phyloP scores from a whole-genome alignment of 2,888 invertebrate genomes.

The Macrosoma leucophasiata region DNA sequence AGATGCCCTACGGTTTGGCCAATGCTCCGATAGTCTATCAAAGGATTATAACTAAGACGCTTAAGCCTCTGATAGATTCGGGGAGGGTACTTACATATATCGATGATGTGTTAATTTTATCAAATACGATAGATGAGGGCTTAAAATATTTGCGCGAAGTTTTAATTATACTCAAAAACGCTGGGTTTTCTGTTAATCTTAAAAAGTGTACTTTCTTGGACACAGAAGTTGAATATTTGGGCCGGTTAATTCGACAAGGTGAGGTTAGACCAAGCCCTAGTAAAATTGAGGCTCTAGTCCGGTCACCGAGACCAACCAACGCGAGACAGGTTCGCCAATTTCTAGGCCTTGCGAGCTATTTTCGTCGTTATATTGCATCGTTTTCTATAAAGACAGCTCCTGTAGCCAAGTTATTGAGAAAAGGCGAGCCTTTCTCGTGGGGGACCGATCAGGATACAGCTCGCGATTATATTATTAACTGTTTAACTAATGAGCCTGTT shows the following conservation, averaged over 20 bases:
- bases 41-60: conserved; percentile 22
- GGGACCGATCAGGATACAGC: conserved; percentile 23
- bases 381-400: conserved; percentile 17
- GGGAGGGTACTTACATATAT: conserved; percentile 27
- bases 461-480: conserved; percentile 15
- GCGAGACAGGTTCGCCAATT: conserved; percentile 27
- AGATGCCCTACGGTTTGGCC: conserved; percentile 32
- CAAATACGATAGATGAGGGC: conserved; percentile 18
- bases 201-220: conserved; percentile 30
- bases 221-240: conserved; percentile 28
- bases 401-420: conserved; percentile 18
- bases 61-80: not conserved
- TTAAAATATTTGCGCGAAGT: conserved; percentile 23
- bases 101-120: conserved; percentile 31
- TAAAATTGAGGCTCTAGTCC: conserved; percentile 31
- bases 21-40: conserved; percentile 30
- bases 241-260: conserved; percentile 27
- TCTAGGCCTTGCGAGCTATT: conserved; percentile 24
- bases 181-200: conserved; percentile 32
- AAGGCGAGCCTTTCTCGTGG: conserved; percentile 15
- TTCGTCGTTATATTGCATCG: conserved; percentile 17
- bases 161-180: conserved; percentile 21
- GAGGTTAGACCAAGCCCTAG: conserved; percentile 29
- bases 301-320: conserved; percentile 27
- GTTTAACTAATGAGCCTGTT: conserved; percentile 18